A percentile compares a stretch with the other conserved stretches of the same genome.
These are phyloP conservation scores for Atractosteus spatula DNA, from an alignment of 2,113 vertebrate genomes.

Conservation along the genomic window DNA sequence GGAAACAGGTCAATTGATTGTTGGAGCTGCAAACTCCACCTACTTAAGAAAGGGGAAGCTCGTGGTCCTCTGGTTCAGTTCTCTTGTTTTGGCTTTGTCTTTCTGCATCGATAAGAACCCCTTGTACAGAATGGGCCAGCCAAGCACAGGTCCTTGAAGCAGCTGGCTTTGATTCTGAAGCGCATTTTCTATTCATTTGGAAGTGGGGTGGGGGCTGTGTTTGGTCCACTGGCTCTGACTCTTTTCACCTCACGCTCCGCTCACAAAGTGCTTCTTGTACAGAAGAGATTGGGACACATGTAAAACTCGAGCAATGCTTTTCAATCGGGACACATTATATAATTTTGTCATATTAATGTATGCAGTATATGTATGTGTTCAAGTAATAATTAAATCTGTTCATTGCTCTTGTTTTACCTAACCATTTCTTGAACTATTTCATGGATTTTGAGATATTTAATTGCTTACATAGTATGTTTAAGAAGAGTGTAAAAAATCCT, in stretches of 20 bases:
- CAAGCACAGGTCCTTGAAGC: constrained; percentile 52
- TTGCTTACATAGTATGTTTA: too few species aligned
- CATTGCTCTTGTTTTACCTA: too few species aligned
- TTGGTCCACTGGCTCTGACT: constrained; percentile 37
- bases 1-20: constrained; percentile 90
- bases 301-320: too few species aligned
- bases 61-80: constrained; percentile 60
- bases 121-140: constrained; percentile 47
- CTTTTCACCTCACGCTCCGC: constrained; percentile 35
- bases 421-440: too few species aligned
- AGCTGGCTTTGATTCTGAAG: constrained; percentile 51
- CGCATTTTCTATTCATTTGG: constrained; percentile 43
- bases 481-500: too few species aligned
- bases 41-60: constrained; percentile 65
- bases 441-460: too few species aligned
- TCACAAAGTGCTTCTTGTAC: background rate
- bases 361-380: too few species aligned
- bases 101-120: constrained; percentile 42
- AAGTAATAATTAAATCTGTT: too few species aligned
- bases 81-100: constrained; percentile 25
- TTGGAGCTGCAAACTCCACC: constrained; percentile 77
- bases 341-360: too few species aligned
- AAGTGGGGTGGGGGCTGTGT: constrained; percentile 20
- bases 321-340: too few species aligned
- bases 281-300: too few species aligned